Evolutionary conservation across 2,888 invertebrate genomes (phyloP).

Genomic region (Campaea margaritaria): DNA sequence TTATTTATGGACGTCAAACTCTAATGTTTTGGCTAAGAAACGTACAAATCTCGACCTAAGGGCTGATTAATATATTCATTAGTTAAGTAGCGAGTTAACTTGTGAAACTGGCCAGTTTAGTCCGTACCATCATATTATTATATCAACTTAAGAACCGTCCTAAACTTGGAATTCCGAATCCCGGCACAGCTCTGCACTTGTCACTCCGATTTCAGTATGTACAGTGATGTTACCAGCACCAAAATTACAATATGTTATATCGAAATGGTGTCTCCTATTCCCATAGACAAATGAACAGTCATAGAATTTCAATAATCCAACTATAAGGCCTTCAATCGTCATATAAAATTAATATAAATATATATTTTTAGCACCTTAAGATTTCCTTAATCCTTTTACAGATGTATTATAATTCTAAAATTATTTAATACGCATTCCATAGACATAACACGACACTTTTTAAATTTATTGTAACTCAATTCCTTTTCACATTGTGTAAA

Average conservation of each 20-base stretch:
- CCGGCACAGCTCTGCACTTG: too few species aligned
- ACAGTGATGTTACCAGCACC: too few species aligned
- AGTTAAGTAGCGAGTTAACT: too few species aligned
- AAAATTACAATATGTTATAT: background rate
- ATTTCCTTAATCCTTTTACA: slow-evolving; percentile 32
- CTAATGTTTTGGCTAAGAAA: too few species aligned
- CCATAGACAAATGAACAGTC: slow-evolving; percentile 31
- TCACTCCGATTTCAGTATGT: too few species aligned
- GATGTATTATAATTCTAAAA: slow-evolving; percentile 28
- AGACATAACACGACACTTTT: slow-evolving; percentile 8
- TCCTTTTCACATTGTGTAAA: slow-evolving; percentile 16
- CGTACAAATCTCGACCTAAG: too few species aligned
- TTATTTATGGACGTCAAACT: too few species aligned
- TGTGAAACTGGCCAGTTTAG: too few species aligned
- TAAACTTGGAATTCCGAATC: too few species aligned
- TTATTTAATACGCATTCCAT: slow-evolving; percentile 12
- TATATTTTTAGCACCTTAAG: slow-evolving; percentile 40
- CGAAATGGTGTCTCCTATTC: slow-evolving; percentile 29
- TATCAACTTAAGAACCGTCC: too few species aligned
- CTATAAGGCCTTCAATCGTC: slow-evolving; percentile 35
- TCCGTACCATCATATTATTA: too few species aligned
- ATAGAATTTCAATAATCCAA: slow-evolving; percentile 39
- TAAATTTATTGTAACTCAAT: slow-evolving; percentile 24
- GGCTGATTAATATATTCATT: too few species aligned
- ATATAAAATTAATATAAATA: slow-evolving; percentile 36